Conservation (phyloP, 1,140 invertebrate genomes). For the Sinonovacula constricta region DNA sequence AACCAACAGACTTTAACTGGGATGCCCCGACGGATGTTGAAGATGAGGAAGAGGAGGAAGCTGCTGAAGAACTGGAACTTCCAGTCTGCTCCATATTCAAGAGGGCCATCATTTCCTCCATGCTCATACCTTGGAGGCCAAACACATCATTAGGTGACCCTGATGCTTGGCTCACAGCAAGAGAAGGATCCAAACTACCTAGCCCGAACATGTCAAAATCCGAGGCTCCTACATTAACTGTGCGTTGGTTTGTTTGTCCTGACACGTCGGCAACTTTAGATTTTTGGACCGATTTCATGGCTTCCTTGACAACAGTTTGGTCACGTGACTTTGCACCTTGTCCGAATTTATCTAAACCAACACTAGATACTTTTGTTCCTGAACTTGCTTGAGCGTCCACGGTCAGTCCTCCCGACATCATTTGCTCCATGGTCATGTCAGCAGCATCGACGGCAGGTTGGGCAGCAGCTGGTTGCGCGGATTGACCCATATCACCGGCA, state of each 20-base stretch:
- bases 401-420: not conserved
- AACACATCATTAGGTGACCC: slow-evolving; percentile 3
- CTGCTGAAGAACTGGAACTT: too few species aligned
- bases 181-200: too few species aligned
- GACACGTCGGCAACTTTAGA: not conserved
- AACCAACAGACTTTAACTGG: too few species aligned
- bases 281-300: not conserved
- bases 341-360: not conserved
- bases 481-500: not conserved
- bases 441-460: not conserved
- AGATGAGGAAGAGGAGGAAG: too few species aligned
- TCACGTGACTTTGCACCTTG: not conserved
- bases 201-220: not conserved
- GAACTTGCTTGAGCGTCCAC: not conserved
- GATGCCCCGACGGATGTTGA: too few species aligned
- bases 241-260: not conserved
- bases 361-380: not conserved
- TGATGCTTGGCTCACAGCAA: not conserved
- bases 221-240: not conserved
- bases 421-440: not conserved
- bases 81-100: slow-evolving; percentile 33
- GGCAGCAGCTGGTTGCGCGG: too few species aligned
- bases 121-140: slow-evolving; percentile 22
- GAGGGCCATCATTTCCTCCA: slow-evolving; percentile 40
- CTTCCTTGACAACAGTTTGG: not conserved